phyloP scores from a whole-genome alignment of 1,140 invertebrate genomes.

The Oryctes rhinoceros region DNA sequence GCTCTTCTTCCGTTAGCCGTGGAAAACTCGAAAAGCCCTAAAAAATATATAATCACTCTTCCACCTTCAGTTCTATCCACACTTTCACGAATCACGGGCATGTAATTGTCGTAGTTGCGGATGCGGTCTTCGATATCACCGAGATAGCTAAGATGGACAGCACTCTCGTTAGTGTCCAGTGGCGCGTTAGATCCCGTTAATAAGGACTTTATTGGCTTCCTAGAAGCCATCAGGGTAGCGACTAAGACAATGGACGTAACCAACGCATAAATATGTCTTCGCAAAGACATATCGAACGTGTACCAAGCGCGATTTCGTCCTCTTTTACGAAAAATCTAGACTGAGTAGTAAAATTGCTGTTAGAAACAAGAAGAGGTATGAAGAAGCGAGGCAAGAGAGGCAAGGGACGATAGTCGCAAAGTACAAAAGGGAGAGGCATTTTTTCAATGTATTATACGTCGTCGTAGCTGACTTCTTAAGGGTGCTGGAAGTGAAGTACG shows the following conservation, averaged over 20 bases:
- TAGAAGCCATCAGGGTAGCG: background rate
- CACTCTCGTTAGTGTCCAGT: conserved; percentile 1
- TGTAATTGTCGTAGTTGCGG: conserved; percentile 41
- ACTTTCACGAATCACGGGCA: conserved; percentile 21
- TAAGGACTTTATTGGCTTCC: conserved; percentile 25
- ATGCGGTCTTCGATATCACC: conserved; percentile 24
- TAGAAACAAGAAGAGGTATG: background rate
- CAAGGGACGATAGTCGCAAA: background rate
- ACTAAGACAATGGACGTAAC: background rate
- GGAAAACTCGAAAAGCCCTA: conserved; percentile 81
- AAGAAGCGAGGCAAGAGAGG: background rate
- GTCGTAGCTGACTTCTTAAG: conserved; percentile 1
- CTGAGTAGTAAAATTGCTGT: background rate
- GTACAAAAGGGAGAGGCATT: conserved; percentile 2
- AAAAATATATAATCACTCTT: conserved; percentile 63
- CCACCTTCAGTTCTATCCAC: conserved; percentile 28
- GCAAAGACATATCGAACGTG: conserved; percentile 10
- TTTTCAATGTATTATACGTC: conserved; percentile 8
- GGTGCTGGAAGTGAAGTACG: background rate
- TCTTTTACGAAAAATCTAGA: conserved; percentile 5
- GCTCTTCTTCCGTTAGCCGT: conserved; percentile 66
- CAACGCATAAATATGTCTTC: conserved; percentile 8
- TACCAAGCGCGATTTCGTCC: background rate
- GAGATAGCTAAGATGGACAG: conserved; percentile 19
- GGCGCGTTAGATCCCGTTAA: conserved; percentile 36